phyloP scores from a whole-genome alignment of 2,797 vertebrate species.

The Tarsius wallacei region DNA sequence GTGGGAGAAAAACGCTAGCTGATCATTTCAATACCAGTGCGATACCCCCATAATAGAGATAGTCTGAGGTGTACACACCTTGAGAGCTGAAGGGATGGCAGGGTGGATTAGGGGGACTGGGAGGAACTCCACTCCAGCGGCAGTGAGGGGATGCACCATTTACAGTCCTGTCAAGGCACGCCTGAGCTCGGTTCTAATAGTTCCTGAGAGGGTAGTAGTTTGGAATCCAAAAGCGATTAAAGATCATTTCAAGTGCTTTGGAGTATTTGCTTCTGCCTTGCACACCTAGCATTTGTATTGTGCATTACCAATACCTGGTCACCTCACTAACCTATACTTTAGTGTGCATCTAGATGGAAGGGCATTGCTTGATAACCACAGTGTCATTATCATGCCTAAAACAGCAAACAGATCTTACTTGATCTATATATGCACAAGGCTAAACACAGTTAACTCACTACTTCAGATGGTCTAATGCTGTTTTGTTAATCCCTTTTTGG shows the following conservation, averaged over 20 bases:
- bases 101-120: background rate
- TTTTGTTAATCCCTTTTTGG: background rate
- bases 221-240: background rate
- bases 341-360: background rate
- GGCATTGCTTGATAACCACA: background rate
- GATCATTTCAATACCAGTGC: background rate
- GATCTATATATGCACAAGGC: background rate
- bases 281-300: background rate
- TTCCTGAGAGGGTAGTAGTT: background rate
- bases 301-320: background rate
- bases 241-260: background rate
- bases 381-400: background rate
- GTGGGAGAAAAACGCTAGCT: background rate
- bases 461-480: background rate
- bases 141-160: background rate
- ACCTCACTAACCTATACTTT: background rate
- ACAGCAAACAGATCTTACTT: background rate
- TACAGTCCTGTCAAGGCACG: background rate
- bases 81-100: background rate
- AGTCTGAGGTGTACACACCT: background rate
- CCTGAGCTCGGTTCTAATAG: background rate
- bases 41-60: background rate
- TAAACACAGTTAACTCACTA: background rate
- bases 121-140: background rate
- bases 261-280: constrained; percentile 6